Base-by-base conservation (phyloP, 1,140 invertebrate genomes). In the Tenebrio molitor region DNA sequence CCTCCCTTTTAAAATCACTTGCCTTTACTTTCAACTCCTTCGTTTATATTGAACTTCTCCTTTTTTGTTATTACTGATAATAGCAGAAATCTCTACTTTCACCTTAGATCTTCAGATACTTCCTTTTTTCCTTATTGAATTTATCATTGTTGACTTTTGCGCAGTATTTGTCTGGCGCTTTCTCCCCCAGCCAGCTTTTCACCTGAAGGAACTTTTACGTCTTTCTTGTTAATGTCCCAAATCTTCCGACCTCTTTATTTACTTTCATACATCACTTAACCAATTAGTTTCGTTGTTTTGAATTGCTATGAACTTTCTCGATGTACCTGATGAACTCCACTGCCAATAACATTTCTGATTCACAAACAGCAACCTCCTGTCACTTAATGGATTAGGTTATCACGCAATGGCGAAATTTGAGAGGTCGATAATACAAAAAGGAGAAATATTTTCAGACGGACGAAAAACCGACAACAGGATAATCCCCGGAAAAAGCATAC, bases 81-180 rank as follows among this genome's bases (percentile, higher is more conserved):
- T 50, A 50, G 44, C 44, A 23, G 44, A 50, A 50, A 50, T 50
- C 44, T 50, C 44, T 50, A 50, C 44, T 50, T 50, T 21, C 44
- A 50, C 44, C 44, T 50, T 21, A 12, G 19, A 1, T 41, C 23
- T 19, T 50, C 19, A 14, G 23, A 50, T 21, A 15, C 42, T 46
- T 21, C n/a, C 44, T 19, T 17, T 50, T 21, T 21, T 50, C 44
- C 44, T 50, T 50, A 50, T 50, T 50, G 44, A 50, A 50, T 50
- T 50, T 50, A 50, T 50, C 17, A 50, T 50, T 50, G 44, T 50
- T 50, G 44, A 50, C 44, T 50, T 41, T 50, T 50, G 44, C 44
- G 44, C 17, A 23, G 15, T 50, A 12, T 17, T 50, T 41, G 19
- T 50, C 14, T 23, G 44, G 10, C 44, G 44, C 44, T 50, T 50